Base-by-base conservation (phyloP, 2,797 vertebrate species). In the Tokudaia muenninki region DNA sequence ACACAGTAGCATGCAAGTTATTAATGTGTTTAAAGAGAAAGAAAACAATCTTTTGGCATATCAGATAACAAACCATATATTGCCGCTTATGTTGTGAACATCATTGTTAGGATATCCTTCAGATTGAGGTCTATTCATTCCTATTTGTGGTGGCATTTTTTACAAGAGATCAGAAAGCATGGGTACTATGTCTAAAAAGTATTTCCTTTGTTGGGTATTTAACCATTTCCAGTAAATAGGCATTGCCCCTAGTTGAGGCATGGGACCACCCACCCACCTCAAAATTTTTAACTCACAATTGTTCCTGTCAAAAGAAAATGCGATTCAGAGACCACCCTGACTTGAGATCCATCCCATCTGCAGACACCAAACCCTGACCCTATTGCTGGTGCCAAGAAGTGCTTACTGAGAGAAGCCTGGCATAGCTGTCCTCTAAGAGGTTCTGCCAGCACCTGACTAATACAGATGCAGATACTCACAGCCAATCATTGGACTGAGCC, bases 1-100 rank as follows among this genome's bases (percentile, higher is more conserved):
- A 91, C 50, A 6, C 79, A 67, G 24, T 78, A 6, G 65, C 75
- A 86, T 41, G 26, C 94, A 63, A 26, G 92, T 37, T 65, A 81
- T 81, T 96, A 41, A 89, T 92, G 72, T 94, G 14, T 81, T 95
- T 84, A 14, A 75, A 94, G 86, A 61, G 4, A n/a, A 65, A 19
- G 37, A 59, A 81, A 78, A 59, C 9, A 92, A 94, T 26, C 65
- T 83, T 11, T 83, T 83, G n/a, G 37, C 44, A 80, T 59, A 72
- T 63, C 31, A 79, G 77, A 72, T 37, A 87, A 87, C 75, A 65
- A 90, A 92, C 50, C 57, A 88, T 74, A 92, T 82, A 80, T 92
- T 70, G 19, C 34, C 91, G 70, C 19, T 84, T 79, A 34, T 77
- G 63, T 91, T 87, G 55, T 74, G 77, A 77, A 92, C 55, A 57